Evolutionary conservation across 2,797 vertebrate species (phyloP), one percentile per base, ranked within the genome.

Genomic region (Astyanax mexicanus): DNA sequence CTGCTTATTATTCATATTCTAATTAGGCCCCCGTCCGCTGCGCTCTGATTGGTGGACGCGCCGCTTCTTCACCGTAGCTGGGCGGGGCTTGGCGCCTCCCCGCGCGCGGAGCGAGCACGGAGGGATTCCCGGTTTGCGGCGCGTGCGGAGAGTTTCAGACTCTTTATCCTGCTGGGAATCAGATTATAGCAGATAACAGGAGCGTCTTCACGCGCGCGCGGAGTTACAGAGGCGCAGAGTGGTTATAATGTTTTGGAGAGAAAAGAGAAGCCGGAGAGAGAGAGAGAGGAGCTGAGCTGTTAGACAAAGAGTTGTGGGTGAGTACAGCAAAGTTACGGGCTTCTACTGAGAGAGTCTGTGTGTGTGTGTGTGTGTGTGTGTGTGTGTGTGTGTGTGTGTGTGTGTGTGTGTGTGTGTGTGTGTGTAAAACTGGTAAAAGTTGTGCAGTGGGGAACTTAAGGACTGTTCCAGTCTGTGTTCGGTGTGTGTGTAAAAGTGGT

Each of bases 41-140:
- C 25, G 3, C 12, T 69, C 44, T 69, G 17, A 78, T 80, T 83
- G 72, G 72, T 62, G 9, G n/a, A 19, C 29, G 27, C 35, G 0
- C 55, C 35, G 58, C 55, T 65, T 64, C 1, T 25, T 69, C 58
- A 61, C 4, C 15, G 35, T 25, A 52, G n/a, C n/a, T n/a, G 57
- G 72, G 75, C 55, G 68, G 55, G 37, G 47, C 1, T 3, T 11
- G 21, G 6, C 37, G 15, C 2, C 7, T 49, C 11, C 12, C 37
- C n/a, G 17, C 32, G 1, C 0, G 2, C 3, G n/a, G n/a, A 17
- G 38, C 6, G 47, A 7, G 60, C 19, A 42, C 2, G 38, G 38
- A 64, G 60, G 38, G 60, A 42, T 42, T 64, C 60, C 60, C 60
- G 44, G 60, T 64, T 23, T 29, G 12, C 27, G 60, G 21, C 13